A percentile compares a stretch with the other conserved stretches of the same genome.
phyloP scores from a whole-genome alignment of 2,113 vertebrate species.

The Ceyx melanurus region DNA sequence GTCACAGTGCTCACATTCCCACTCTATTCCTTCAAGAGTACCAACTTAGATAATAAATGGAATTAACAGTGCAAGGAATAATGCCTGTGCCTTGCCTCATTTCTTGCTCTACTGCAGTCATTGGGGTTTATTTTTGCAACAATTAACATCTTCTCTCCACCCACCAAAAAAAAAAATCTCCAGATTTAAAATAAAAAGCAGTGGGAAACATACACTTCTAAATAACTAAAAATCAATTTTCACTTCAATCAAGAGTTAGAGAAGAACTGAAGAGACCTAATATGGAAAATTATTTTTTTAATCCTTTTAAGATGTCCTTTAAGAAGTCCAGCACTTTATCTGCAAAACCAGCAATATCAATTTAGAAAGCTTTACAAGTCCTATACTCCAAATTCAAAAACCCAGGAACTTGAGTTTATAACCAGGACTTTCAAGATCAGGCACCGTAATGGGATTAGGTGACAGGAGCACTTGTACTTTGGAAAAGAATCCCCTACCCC shows the following conservation, averaged over 20 bases:
- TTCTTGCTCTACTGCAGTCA: not conserved
- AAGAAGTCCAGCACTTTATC: not conserved
- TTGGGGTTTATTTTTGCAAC: not conserved
- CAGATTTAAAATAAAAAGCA: not conserved
- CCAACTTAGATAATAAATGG: not conserved
- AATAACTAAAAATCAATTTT: not conserved
- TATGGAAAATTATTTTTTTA: not conserved
- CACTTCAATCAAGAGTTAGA: not conserved
- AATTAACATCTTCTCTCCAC: not conserved
- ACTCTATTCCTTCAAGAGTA: constrained; percentile 34
- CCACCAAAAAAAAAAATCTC: not conserved
- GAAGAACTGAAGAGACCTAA: not conserved
- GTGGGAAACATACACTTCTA: not conserved
- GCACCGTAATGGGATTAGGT: not conserved
- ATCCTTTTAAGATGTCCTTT: not conserved
- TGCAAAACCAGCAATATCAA: not conserved
- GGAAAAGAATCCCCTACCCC: not conserved
- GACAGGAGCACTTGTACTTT: not conserved
- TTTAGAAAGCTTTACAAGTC: not conserved
- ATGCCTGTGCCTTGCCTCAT: not conserved
- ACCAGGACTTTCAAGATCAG: not conserved
- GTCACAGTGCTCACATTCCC: not conserved
- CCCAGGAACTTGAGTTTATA: fast-evolving
- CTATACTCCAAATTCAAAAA: not conserved
- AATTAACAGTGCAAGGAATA: constrained; percentile 20